Percentiles rank a stretch among this genome's conserved stretches.
Conservation (phyloP, 1,140 invertebrate genomes). For the Arctopsyche grandis region DNA sequence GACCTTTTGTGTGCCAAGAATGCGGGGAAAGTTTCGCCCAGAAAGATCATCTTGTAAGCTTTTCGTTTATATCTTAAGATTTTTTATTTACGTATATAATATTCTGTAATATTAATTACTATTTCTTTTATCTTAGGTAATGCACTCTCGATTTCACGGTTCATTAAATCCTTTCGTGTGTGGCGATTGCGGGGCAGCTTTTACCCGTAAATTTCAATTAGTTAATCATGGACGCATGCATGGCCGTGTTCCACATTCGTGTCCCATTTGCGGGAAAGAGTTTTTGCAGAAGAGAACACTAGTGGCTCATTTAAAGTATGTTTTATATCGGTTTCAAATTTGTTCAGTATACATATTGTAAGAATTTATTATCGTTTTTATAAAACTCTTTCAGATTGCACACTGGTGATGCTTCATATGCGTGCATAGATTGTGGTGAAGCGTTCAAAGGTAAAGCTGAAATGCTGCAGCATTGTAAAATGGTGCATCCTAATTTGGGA, state of each 20-base stretch:
- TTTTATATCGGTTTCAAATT: background rate
- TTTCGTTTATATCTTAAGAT: conserved; percentile 13
- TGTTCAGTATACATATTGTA: too few relatives aligned
- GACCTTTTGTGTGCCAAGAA: conserved; percentile 86
- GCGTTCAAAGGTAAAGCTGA: conserved; percentile 78
- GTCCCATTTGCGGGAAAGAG: conserved; percentile 83
- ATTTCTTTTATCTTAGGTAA: conserved; percentile 60
- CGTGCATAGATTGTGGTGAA: conserved; percentile 80
- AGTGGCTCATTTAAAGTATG: conserved; percentile 78
- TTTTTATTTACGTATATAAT: background rate
- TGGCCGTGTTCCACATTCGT: conserved; percentile 82
- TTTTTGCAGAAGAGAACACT: conserved; percentile 85
- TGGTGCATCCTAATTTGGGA: conserved; percentile 66
- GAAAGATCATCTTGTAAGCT: conserved; percentile 75
- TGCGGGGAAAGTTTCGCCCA: conserved; percentile 90
- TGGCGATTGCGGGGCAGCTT: conserved; percentile 83
- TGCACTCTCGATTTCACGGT: conserved; percentile 85
- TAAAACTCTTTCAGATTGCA: conserved; percentile 61
- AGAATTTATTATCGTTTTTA: too few relatives aligned
- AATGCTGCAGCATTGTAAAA: conserved; percentile 75
- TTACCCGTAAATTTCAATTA: conserved; percentile 84
- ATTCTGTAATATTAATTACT: background rate
- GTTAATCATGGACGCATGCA: conserved; percentile 84
- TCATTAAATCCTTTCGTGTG: conserved; percentile 84
- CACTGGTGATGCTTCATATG: conserved; percentile 71